phyloP scores from a whole-genome alignment of 2,797 vertebrate genomes.

The Chrysocyon brachyurus region DNA sequence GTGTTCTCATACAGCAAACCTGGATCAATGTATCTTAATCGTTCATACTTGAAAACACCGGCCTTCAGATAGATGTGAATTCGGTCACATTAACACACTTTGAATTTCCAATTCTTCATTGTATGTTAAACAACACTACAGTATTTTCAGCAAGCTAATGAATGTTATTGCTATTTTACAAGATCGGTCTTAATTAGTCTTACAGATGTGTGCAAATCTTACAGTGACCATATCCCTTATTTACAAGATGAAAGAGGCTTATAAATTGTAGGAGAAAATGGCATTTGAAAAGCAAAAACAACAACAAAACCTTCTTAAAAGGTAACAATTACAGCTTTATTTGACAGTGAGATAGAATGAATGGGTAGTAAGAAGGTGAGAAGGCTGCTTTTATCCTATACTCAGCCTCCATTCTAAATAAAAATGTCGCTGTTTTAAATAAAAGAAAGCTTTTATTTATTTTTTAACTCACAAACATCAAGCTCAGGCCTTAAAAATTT shows the following conservation, averaged over 20 bases:
- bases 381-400: neutral
- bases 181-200: neutral
- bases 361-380: neutral
- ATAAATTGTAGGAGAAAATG: neutral
- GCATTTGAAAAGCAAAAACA: neutral
- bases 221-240: neutral
- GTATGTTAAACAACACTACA: neutral
- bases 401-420: neutral
- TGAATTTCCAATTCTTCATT: neutral
- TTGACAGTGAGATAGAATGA: neutral
- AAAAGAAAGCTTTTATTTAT: neutral
- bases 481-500: neutral
- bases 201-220: neutral
- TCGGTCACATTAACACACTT: neutral
- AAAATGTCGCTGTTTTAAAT: neutral
- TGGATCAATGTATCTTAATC: neutral
- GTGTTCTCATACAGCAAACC: neutral
- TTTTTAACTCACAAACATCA: neutral
- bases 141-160: neutral
- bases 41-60: neutral
- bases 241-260: neutral
- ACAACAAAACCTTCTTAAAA: neutral
- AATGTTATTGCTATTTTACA: neutral
- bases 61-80: neutral
- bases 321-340: neutral